These are phyloP conservation scores for Bombus superbus DNA, from an alignment of 1,140 invertebrate genomes.

Conservation along the genomic window DNA sequence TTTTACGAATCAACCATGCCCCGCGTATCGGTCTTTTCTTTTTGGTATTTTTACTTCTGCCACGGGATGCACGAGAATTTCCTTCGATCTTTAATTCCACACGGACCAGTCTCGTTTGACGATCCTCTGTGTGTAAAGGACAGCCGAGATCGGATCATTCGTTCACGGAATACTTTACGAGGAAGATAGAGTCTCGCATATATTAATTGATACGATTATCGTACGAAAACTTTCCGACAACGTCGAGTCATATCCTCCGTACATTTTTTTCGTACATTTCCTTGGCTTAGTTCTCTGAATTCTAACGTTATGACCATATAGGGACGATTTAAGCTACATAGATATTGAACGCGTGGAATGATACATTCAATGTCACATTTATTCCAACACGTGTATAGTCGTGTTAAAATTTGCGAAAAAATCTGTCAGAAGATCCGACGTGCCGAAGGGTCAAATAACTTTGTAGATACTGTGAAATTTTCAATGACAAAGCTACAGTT, in stretches of 20 bases:
- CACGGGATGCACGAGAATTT: background rate
- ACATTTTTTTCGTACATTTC: too few species aligned
- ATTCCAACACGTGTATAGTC: too few species aligned
- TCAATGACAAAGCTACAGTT: background rate
- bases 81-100: background rate
- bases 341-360: background rate
- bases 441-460: background rate
- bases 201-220: conserved; percentile 46
- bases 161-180: background rate
- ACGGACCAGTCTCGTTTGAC: too few species aligned
- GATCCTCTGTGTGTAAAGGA: background rate
- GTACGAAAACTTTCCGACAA: conserved; percentile 49
- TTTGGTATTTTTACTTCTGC: background rate
- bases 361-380: background rate
- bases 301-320: background rate
- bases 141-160: background rate
- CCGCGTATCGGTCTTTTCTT: background rate
- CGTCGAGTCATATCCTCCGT: background rate
- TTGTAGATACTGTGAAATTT: conserved; percentile 6
- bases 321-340: background rate
- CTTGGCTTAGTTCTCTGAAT: background rate
- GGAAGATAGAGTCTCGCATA: conserved; percentile 23
- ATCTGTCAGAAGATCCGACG: background rate
- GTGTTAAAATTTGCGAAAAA: background rate
- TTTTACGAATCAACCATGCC: background rate